phyloP scores from a whole-genome alignment of 2,797 vertebrate species.

The Peromyscus eremicus region DNA sequence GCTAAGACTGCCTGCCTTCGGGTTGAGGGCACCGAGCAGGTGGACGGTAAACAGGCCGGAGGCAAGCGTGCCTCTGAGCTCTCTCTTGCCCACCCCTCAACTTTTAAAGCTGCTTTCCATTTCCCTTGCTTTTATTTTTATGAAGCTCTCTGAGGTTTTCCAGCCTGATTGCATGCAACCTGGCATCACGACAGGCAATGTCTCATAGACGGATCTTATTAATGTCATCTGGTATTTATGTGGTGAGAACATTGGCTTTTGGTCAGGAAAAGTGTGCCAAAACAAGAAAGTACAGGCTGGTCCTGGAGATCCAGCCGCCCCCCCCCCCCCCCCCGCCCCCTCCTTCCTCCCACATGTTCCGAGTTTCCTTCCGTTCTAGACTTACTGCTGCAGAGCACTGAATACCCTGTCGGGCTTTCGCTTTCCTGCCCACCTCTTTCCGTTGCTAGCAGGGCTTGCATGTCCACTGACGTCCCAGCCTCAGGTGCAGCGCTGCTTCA shows the following conservation, averaged over 20 bases:
- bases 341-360: fast-evolving
- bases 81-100: neutral
- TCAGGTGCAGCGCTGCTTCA: neutral
- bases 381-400: neutral
- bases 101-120: neutral
- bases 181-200: neutral
- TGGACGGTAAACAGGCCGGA: neutral
- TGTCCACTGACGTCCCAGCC: neutral
- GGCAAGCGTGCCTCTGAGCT: neutral
- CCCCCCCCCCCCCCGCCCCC: neutral
- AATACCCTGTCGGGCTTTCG: neutral
- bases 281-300: neutral
- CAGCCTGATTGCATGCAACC: neutral
- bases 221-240: neutral
- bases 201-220: neutral
- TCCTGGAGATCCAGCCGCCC: neutral
- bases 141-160: conserved; percentile 35
- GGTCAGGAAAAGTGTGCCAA: conserved; percentile 13
- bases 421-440: neutral
- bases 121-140: neutral
- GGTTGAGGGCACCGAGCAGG: neutral
- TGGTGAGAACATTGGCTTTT: conserved; percentile 36
- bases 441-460: neutral
- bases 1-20: neutral
- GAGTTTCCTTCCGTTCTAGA: conserved; percentile 50